Evolutionary conservation across 2,888 invertebrate genomes (phyloP), one percentile per base, ranked within the genome.

Genomic region (Platycheirus albimanus): DNA sequence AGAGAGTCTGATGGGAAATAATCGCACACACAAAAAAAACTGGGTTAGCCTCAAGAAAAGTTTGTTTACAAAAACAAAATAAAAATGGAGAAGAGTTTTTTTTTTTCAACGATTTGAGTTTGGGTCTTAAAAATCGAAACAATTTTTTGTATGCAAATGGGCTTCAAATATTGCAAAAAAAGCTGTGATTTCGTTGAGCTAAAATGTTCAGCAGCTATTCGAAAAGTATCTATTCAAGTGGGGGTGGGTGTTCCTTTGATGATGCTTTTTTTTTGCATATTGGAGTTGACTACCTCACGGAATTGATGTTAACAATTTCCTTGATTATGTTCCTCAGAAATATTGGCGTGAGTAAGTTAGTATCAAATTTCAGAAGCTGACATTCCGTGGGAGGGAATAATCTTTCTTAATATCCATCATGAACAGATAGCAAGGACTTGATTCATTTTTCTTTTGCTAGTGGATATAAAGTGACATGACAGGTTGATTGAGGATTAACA

Each of bases 11-110:
- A n/a, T n/a, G 56, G 51, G 58, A 80, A 70, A 70, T 30, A 58
- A 76, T 28, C 36, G 36, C 19, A 56, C 20, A 13, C 15, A 49
- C n/a, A 58, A 54, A 70, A 70, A 58, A 38, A 80, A 63, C 63
- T 80, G 64, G 80, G 76, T 52, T 76, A 80, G 70, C 64, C 80
- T 36, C 56, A 64, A 58, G 69, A 61, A 58, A 17, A 28, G 30
- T 51, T 67, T 69, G 24, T 20, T 41, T 43, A 11, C 8, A 15
- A 13, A 3, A 4, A 33, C 1, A 33, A 33, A 4, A 7, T 3
- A 24, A 24, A 24, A 24, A 6, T 33, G 30, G 8, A 33, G 30
- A 33, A 4, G 30, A 33, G 30, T 33, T 4, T 33, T 1, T 33
- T 33, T 24, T 24, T 24, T 24, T 24, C 24, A 5, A 4, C 5